Evolutionary conservation across 2,888 invertebrate species (phyloP).

Genomic region (Dicyrtomina minuta): DNA sequence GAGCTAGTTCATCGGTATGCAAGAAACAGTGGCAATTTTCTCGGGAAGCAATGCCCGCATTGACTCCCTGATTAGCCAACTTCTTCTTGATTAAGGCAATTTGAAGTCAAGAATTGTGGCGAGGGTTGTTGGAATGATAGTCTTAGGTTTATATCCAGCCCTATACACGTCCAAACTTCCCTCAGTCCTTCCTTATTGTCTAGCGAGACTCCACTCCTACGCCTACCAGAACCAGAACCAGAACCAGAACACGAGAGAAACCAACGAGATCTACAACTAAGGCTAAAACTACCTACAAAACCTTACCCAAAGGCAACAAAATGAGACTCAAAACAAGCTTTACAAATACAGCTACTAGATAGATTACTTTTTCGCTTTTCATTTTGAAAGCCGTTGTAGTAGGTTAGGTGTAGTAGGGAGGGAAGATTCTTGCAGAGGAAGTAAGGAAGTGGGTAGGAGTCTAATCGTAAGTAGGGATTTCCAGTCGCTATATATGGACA

Average conservation of each 20-base stretch:
- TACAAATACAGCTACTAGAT: not conserved
- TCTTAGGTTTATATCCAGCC: not conserved
- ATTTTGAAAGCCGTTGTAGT: too few species aligned
- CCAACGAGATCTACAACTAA: too few species aligned
- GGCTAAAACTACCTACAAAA: too few species aligned
- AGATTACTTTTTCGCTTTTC: constrained; percentile 1
- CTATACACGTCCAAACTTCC: constrained; percentile 15
- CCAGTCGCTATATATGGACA: too few species aligned
- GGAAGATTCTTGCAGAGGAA: too few species aligned
- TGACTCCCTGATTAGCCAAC: constrained; percentile 53
- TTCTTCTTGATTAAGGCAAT: constrained; percentile 53
- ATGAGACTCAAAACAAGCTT: constrained; percentile 22
- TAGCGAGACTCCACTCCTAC: too few species aligned
- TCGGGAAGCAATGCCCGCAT: constrained; percentile 43
- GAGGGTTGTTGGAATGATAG: constrained; percentile 34
- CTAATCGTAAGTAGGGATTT: too few species aligned
- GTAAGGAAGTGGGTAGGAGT: too few species aligned
- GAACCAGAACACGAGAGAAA: too few species aligned
- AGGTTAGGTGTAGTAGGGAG: too few species aligned
- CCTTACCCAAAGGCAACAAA: constrained; percentile 6
- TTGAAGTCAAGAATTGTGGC: constrained; percentile 53
- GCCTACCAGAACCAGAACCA: too few species aligned
- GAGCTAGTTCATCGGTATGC: constrained; percentile 53
- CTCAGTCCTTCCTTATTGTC: too few species aligned
- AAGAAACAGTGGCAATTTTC: constrained; percentile 53